Evolutionary conservation across 2,888 invertebrate genomes (phyloP).

Genomic region (Parelbella ahira): DNA sequence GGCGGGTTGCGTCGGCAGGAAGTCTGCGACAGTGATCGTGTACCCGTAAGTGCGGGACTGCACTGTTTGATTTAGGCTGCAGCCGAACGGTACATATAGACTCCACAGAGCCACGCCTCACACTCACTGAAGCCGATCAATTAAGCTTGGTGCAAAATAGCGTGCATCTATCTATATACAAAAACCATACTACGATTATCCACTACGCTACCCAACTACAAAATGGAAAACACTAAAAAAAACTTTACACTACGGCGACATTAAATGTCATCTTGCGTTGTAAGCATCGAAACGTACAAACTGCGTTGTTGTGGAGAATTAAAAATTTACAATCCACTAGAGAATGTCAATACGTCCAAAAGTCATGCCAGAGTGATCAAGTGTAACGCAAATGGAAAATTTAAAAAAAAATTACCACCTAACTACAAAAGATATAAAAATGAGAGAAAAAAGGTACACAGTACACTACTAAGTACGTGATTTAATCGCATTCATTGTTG

Average conservation of each 20-base stretch:
- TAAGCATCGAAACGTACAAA: conserved; percentile 6
- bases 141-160: conserved; percentile 1
- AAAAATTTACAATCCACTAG: conserved; percentile 27
- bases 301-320: conserved; percentile 21
- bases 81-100: too few relatives aligned
- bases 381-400: conserved; percentile 35
- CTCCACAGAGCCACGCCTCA: too few relatives aligned
- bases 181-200: neutral
- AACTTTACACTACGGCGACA: neutral
- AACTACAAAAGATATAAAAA: conserved; percentile 39
- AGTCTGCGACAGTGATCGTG: too few relatives aligned
- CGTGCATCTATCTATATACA: conserved; percentile 6
- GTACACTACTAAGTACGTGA: conserved; percentile 50
- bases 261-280: neutral
- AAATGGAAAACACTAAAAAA: neutral
- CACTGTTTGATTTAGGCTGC: too few relatives aligned
- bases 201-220: too few relatives aligned
- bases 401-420: conserved; percentile 36
- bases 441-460: conserved; percentile 37
- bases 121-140: neutral
- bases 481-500: conserved; percentile 47
- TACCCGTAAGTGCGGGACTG: too few relatives aligned
- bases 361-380: conserved; percentile 47
- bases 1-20: too few relatives aligned
- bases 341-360: conserved; percentile 35